Percentiles rank a stretch among this genome's conserved stretches.
Evolutionary conservation across 2,113 vertebrate species (phyloP).

Genomic region (Catharus minimus): DNA sequence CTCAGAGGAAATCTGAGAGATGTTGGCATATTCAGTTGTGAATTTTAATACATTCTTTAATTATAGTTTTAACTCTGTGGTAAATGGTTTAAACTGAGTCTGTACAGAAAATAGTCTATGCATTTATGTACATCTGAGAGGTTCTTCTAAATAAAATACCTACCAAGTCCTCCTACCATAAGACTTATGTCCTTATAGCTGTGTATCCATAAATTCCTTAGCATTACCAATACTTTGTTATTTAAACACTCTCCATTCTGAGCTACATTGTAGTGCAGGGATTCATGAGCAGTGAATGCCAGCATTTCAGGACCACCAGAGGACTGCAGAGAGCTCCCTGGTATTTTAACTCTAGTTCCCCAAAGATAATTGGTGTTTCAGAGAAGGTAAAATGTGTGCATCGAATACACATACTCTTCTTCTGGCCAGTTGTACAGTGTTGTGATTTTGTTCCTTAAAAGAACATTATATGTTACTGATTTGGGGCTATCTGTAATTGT

Average conservation of each 20-base stretch:
- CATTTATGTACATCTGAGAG: background rate
- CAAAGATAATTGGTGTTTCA: background rate
- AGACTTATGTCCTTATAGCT: background rate
- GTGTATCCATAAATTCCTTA: background rate
- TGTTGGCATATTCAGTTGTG: background rate
- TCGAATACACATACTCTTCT: background rate
- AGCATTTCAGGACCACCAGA: background rate
- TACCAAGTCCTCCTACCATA: rapidly evolving
- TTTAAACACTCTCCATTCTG: background rate
- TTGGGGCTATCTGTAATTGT: background rate
- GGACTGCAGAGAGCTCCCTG: background rate
- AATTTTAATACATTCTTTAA: background rate
- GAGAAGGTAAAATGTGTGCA: background rate
- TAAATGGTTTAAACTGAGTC: background rate
- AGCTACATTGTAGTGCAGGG: rapidly evolving
- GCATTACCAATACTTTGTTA: background rate
- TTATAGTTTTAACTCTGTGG: background rate
- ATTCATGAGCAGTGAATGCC: background rate
- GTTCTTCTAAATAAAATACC: background rate
- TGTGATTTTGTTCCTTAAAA: background rate
- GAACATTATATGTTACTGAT: background rate
- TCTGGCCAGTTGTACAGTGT: background rate
- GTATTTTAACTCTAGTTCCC: background rate
- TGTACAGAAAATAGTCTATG: background rate
- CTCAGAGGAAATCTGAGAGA: background rate